Conservation (phyloP, 2,888 invertebrate species). For the Polylopha cassiicola region DNA sequence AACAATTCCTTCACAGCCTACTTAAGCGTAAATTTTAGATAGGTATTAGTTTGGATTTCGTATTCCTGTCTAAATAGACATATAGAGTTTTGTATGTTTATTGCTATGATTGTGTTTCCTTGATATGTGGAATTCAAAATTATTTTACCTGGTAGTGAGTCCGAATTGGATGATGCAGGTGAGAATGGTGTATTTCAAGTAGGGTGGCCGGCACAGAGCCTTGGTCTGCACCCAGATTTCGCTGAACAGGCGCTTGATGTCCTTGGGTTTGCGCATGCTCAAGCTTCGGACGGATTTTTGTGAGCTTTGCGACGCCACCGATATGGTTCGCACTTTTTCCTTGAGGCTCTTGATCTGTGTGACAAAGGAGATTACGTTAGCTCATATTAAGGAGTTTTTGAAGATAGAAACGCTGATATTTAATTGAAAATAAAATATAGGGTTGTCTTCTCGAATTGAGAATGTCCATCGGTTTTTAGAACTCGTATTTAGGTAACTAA, state of each 20-base stretch:
- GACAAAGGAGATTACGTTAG: neutral
- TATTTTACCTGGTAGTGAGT: constrained; percentile 81
- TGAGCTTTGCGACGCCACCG: constrained; percentile 79
- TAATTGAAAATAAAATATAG: too few relatives aligned
- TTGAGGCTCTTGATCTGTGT: constrained; percentile 82
- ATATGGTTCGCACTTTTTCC: constrained; percentile 80
- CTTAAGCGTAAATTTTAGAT: too few relatives aligned
- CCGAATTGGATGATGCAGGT: constrained; percentile 91
- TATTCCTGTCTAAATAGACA: neutral
- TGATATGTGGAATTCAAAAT: too few relatives aligned
- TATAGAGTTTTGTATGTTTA: neutral
- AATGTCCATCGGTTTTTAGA: too few relatives aligned
- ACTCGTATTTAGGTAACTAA: too few relatives aligned
- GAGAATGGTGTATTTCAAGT: constrained; percentile 84
- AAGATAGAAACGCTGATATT: too few relatives aligned
- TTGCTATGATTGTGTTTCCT: neutral
- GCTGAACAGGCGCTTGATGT: constrained; percentile 80
- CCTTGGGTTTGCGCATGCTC: constrained; percentile 84
- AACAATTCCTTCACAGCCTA: too few relatives aligned
- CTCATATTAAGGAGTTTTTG: too few relatives aligned
- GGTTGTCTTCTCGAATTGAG: too few relatives aligned
- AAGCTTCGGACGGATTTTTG: constrained; percentile 82
- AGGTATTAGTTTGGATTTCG: too few relatives aligned
- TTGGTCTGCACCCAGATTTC: constrained; percentile 87
- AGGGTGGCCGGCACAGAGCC: constrained; percentile 84